phyloP scores from a whole-genome alignment of 2,113 vertebrate species.

The Hucho hucho region DNA sequence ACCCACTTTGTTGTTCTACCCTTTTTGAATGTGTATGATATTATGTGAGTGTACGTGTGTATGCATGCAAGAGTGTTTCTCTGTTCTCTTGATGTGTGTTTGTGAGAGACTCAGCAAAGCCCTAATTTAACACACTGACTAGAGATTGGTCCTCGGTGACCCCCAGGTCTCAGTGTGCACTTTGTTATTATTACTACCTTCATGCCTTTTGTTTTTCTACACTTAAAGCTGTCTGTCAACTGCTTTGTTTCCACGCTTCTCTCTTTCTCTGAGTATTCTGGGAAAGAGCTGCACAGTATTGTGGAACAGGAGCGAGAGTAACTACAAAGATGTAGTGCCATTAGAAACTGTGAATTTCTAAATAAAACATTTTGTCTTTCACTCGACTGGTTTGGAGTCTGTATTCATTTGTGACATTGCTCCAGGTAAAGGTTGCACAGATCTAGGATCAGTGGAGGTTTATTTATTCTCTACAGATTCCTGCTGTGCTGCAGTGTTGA shows the following conservation, averaged over 20 bases:
- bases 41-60: constrained; percentile 24
- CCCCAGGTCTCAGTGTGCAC: constrained; percentile 85
- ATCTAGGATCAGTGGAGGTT: too few species aligned
- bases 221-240: constrained; percentile 77
- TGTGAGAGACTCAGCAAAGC: constrained; percentile 41
- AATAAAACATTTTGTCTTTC: constrained; percentile 96
- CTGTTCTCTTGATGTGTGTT: constrained; percentile 10
- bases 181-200: constrained; percentile 76
- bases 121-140: constrained; percentile 15
- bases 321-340: constrained; percentile 95
- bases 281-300: constrained; percentile 72
- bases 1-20: constrained; percentile 3
- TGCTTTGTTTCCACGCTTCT: constrained; percentile 79
- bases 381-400: constrained; percentile 27
- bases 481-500: too few species aligned
- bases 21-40: constrained; percentile 49
- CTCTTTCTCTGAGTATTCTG: constrained; percentile 47
- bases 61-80: constrained; percentile 33
- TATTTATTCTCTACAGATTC: too few species aligned
- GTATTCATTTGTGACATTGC: too few species aligned
- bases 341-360: constrained; percentile 99
- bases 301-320: constrained; percentile 78
- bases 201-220: constrained; percentile 74
- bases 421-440: too few species aligned
- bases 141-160: constrained; percentile 56